phyloP scores from a whole-genome alignment of 2,888 invertebrate genomes.

The Zygogramma bicolorata region DNA sequence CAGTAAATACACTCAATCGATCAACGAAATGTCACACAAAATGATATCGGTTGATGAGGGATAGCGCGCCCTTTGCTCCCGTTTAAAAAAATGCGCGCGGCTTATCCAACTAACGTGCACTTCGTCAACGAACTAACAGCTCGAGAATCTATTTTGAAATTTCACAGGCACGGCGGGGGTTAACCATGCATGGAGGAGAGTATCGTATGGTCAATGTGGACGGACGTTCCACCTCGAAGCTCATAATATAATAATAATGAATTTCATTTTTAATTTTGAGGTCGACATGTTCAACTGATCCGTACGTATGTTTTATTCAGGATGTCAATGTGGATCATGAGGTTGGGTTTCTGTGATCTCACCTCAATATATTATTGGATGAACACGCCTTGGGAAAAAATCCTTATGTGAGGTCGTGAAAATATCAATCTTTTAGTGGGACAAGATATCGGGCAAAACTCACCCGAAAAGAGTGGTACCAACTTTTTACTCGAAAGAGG shows the following conservation, averaged over 20 bases:
- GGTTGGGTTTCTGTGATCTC: too few species aligned
- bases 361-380: too few species aligned
- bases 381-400: too few species aligned
- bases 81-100: constrained; percentile 46
- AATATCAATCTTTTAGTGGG: too few species aligned
- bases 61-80: constrained; percentile 36
- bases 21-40: constrained; percentile 22
- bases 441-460: too few species aligned
- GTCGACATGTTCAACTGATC: not conserved
- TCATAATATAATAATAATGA: constrained; percentile 29
- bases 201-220: constrained; percentile 48
- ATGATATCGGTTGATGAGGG: constrained; percentile 10
- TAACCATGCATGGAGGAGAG: constrained; percentile 48
- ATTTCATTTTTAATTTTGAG: constrained; percentile 26
- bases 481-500: too few species aligned
- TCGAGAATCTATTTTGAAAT: constrained; percentile 51
- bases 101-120: constrained; percentile 47
- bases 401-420: too few species aligned
- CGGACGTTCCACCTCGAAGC: constrained; percentile 41
- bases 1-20: constrained; percentile 28
- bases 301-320: not conserved
- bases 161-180: constrained; percentile 49
- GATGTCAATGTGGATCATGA: not conserved
- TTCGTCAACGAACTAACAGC: constrained; percentile 50
- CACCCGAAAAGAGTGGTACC: too few species aligned